Evolutionary conservation across 2,888 invertebrate species (phyloP), one percentile per base, ranked within the genome.

Genomic region (Agrilus biguttatus): DNA sequence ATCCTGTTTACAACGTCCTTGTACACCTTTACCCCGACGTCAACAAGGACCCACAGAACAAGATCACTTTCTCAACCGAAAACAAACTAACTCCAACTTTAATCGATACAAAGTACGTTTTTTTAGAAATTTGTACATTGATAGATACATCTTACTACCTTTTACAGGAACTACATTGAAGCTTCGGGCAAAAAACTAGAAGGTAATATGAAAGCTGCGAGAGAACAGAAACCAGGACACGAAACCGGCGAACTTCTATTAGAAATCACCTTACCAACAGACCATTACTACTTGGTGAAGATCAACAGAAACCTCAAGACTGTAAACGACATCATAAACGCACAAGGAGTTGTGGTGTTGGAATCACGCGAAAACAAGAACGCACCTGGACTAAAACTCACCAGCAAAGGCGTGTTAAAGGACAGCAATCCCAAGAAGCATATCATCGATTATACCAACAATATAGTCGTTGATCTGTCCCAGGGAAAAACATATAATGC

Each of bases 1-100:
- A 75, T 0, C 75, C 78, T 0, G 71, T 71, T 2, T 80, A 74
- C 60, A 73, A 75, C 47, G 69, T 77, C 0, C 75, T 77, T 38
- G 54, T 78, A 0, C 80, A 77, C 37, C 41, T 88, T 4, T 75
- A 70, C 51, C 75, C 83, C 28, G 77, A 85, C 59, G 80, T 73
- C 46, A 78, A 78, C 40, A 80, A 80, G 55, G 78, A 83, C 56
- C 78, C 78, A 36, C 74, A 67, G 36, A 80, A 82, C 53, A 80
- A 80, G 52, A 52, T 87, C 4, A 72, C 74, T 45, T 53, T 85
- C 34, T 73, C 74, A 32, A 82, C 85, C 0, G 71, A 74, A 48
- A 76, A 74, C 42, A 74, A 73, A 47, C 49, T 71, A 1, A 72
- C 66, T 32, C 68, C 67, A 5, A 66, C 67, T 7, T 65, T 70